Conservation (phyloP, 2,113 vertebrate species). For the Prinia subflava region DNA sequence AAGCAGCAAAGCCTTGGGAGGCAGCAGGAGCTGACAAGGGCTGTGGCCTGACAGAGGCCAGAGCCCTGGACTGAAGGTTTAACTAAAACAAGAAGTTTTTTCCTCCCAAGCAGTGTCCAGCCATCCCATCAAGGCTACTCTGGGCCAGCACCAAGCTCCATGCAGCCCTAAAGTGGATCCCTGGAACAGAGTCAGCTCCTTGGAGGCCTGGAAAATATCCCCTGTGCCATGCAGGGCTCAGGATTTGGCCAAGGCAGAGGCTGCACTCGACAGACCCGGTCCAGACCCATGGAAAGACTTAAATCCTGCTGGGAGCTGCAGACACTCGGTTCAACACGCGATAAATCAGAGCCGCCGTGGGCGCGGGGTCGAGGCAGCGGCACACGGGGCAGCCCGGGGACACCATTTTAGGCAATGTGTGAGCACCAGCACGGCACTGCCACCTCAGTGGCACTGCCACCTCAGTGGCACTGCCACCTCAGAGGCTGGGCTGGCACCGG, state of each 20-base stretch:
- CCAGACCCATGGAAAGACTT: not conserved
- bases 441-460: not conserved
- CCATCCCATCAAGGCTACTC: not conserved
- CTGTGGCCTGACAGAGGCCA: not conserved
- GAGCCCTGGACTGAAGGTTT: not conserved
- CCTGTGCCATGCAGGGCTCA: not conserved
- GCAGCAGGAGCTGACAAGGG: not conserved
- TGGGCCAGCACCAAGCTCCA: not conserved
- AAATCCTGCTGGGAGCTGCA: not conserved
- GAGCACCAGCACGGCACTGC: not conserved
- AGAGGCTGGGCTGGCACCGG: not conserved
- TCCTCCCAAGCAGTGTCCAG: not conserved
- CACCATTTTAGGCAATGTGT: constrained; percentile 63
- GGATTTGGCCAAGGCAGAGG: not conserved
- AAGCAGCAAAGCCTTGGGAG: not conserved
- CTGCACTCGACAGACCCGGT: not conserved
- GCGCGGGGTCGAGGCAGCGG: not conserved
- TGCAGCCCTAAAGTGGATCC: not conserved
- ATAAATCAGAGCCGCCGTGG: not conserved
- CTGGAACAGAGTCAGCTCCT: constrained; percentile 34
- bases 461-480: not conserved
- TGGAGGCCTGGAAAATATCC: not conserved
- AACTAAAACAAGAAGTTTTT: not conserved
- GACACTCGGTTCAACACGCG: not conserved
- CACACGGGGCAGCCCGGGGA: not conserved